These are phyloP conservation scores for Lepidurus arcticus DNA, from an alignment of 1,140 invertebrate genomes.

Conservation along the genomic window DNA sequence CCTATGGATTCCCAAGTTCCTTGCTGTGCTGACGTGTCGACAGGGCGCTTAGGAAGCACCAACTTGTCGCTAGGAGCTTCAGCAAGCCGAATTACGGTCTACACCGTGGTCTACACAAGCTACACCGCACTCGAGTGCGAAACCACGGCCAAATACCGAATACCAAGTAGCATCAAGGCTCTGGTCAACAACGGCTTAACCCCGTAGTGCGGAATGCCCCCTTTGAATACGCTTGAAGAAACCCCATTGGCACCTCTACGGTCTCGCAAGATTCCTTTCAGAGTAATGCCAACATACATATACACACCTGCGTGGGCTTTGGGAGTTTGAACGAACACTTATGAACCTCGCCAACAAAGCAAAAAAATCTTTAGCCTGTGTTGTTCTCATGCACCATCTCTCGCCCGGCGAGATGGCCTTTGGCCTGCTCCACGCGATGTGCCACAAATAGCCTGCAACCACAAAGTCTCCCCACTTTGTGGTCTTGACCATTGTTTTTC, in stretches of 20 bases:
- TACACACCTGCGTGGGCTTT: background rate
- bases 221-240: too few relatives aligned
- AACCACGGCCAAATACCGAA: too few relatives aligned
- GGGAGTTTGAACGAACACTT: background rate
- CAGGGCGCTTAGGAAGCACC: background rate
- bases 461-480: background rate
- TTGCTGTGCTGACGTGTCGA: background rate
- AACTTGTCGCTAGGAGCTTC: too few relatives aligned
- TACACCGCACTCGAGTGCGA: too few relatives aligned
- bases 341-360: background rate
- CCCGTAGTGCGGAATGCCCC: too few relatives aligned
- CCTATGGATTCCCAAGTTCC: background rate
- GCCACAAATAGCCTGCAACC: constrained; percentile 10
- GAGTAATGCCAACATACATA: background rate
- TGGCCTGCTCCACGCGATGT: background rate
- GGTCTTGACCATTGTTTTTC: background rate
- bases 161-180: too few relatives aligned
- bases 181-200: too few relatives aligned
- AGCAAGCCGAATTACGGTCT: too few relatives aligned
- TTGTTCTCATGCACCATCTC: background rate
- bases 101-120: too few relatives aligned
- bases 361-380: background rate
- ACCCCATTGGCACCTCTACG: background rate
- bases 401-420: background rate
- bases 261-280: background rate